These are phyloP conservation scores for Trachops cirrhosus DNA, from an alignment of 2,797 vertebrate genomes.

Conservation along the genomic window DNA sequence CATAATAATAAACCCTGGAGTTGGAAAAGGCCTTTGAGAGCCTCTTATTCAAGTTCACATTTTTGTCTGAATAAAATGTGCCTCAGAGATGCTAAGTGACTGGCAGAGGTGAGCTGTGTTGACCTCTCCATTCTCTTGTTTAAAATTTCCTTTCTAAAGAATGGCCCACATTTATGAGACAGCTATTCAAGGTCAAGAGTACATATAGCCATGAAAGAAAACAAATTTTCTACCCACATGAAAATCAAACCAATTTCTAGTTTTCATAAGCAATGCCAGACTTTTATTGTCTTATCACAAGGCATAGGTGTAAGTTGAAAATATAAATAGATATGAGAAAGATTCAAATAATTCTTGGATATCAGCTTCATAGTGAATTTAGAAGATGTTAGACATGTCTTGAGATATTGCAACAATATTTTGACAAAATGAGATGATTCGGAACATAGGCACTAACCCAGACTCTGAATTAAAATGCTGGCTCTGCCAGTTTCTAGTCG, in stretches of 20 bases:
- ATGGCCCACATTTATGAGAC: background rate
- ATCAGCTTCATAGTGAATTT: background rate
- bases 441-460: background rate
- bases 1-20: background rate
- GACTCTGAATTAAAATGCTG: background rate
- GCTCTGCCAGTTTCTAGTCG: background rate
- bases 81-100: background rate
- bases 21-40: background rate
- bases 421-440: background rate
- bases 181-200: background rate
- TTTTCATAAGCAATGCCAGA: background rate
- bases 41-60: background rate
- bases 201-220: background rate
- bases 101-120: background rate
- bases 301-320: background rate
- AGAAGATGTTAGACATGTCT: background rate
- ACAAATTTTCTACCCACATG: background rate
- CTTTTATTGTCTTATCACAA: background rate
- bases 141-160: background rate
- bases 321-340: background rate
- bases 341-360: background rate
- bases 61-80: background rate
- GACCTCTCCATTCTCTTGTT: background rate
- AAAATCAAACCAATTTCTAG: slow-evolving; percentile 26
- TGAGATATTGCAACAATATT: background rate